phyloP scores from a whole-genome alignment of 2,888 invertebrate genomes.

The Dilophus febrilis region DNA sequence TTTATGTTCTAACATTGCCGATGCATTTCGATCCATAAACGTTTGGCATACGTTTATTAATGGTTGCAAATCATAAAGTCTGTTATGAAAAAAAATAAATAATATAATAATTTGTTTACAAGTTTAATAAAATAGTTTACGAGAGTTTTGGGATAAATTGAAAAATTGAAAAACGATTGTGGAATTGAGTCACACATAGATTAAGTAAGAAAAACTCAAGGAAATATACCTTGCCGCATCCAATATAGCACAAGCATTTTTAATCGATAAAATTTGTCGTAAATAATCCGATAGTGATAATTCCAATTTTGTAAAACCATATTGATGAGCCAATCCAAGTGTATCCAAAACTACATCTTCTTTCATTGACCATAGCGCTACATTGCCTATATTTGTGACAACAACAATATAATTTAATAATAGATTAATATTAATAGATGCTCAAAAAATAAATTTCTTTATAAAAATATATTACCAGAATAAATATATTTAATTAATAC shows the following conservation, averaged over 20 bases:
- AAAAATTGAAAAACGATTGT: no score
- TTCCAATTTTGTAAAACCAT: conserved; percentile 86
- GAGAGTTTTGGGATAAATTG: no score
- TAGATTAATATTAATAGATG: no score
- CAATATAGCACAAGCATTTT: conserved; percentile 88
- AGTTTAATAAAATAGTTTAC: conserved; percentile 1
- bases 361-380: conserved; percentile 45
- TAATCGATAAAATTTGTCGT: conserved; percentile 66
- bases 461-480: conserved; percentile 44
- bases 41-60: conserved; percentile 66
- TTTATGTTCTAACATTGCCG: conserved; percentile 67
- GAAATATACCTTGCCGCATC: conserved; percentile 73
- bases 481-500: conserved; percentile 90
- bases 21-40: conserved; percentile 81
- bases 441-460: no score
- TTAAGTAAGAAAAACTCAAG: no score
- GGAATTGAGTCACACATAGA: no score
- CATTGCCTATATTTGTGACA: conserved; percentile 36
- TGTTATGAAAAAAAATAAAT: conserved; percentile 13
- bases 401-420: no score
- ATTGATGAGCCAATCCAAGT: conserved; percentile 83
- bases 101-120: no score
- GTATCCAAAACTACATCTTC: conserved; percentile 55
- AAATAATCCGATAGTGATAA: conserved; percentile 84
- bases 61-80: conserved; percentile 46